A percentile compares a stretch with the other conserved stretches of the same genome.
These are phyloP conservation scores for Luperina testacea DNA, from an alignment of 2,888 invertebrate species.

Conservation along the genomic window DNA sequence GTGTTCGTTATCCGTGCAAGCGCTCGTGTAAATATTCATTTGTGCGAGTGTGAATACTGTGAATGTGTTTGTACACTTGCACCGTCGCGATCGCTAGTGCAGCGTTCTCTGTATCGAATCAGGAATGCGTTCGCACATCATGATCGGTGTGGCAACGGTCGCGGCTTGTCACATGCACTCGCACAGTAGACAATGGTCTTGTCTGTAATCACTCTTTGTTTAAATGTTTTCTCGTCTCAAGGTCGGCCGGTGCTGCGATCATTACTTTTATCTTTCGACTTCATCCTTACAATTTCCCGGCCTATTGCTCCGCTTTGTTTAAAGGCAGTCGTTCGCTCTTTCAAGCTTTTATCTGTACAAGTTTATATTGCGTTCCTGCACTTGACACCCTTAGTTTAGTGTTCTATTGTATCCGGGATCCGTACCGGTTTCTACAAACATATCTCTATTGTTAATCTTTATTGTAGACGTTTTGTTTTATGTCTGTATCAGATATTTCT, in stretches of 20 bases:
- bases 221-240: constrained; percentile 80
- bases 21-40: constrained; percentile 63
- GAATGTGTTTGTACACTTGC: constrained; percentile 64
- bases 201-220: constrained; percentile 78
- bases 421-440: constrained; percentile 35
- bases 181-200: constrained; percentile 71
- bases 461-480: constrained; percentile 50
- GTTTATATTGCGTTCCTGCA: constrained; percentile 58
- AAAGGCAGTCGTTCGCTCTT: constrained; percentile 9
- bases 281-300: constrained; percentile 60
- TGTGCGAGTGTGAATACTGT: constrained; percentile 66
- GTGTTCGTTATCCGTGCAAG: constrained; percentile 55
- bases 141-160: constrained; percentile 69
- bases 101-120: constrained; percentile 80
- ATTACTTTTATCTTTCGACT: constrained; percentile 65
- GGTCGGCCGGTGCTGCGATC: constrained; percentile 72
- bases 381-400: constrained; percentile 46
- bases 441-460: constrained; percentile 57
- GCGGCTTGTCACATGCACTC: constrained; percentile 72
- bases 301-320: constrained; percentile 63
- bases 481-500: constrained; percentile 57
- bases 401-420: constrained; percentile 52
- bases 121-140: constrained; percentile 85
- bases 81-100: constrained; percentile 62
- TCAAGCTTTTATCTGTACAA: constrained; percentile 34